Percentiles rank a stretch among this genome's conserved stretches.
Conservation (phyloP, 2,888 invertebrate genomes). For the Ophonus ardosiacus region DNA sequence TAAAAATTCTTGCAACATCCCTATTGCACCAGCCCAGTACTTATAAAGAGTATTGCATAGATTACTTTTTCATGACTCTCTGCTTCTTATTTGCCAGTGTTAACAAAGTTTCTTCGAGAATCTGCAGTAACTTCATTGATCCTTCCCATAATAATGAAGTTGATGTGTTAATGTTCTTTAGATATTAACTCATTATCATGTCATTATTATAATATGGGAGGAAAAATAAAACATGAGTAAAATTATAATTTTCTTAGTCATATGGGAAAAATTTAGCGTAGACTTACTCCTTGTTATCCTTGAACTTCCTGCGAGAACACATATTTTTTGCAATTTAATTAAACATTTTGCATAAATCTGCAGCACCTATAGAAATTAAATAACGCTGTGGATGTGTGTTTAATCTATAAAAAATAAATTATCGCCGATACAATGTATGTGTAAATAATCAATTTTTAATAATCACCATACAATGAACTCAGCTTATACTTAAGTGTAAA, state of each 20-base stretch:
- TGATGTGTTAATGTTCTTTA: no score
- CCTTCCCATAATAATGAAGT: no score
- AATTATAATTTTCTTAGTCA: not conserved
- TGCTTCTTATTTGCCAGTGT: no score
- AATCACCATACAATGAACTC: slow-evolving; percentile 22
- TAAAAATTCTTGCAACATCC: no score
- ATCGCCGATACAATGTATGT: slow-evolving; percentile 14
- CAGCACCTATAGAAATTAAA: not conserved
- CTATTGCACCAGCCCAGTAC: no score
- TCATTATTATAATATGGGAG: no score
- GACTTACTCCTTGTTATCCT: not conserved
- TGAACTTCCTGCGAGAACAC: not conserved
- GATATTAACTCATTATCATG: no score
- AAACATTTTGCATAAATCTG: not conserved
- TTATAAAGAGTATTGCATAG: no score
- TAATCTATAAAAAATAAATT: slow-evolving; percentile 28
- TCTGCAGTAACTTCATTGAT: no score
- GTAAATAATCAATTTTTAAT: slow-evolving; percentile 20
- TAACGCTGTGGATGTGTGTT: not conserved
- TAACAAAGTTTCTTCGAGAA: no score
- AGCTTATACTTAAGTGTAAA: slow-evolving; percentile 24
- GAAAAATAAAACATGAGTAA: no score
- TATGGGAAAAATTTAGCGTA: not conserved
- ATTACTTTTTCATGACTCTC: no score
- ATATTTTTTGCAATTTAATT: not conserved